Evolutionary conservation across 2,888 invertebrate genomes (phyloP), one percentile per base, ranked within the genome.

Genomic region (Lamellibrachia columna): DNA sequence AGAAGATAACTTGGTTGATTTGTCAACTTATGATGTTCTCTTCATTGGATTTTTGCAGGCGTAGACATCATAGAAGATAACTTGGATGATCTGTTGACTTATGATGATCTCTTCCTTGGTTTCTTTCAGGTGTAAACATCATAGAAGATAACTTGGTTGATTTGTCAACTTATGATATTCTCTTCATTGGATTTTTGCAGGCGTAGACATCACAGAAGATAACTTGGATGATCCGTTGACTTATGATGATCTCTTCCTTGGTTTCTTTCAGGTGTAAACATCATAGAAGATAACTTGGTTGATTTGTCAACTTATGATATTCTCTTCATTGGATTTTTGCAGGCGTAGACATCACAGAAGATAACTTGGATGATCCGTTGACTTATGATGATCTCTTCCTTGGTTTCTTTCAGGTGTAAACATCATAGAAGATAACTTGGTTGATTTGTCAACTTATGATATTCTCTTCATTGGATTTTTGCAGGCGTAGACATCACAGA

Each of bases 141-240:
- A 96, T 95, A 7, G 96, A 95, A n/a, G 96, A 96, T 93, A 96
- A 96, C 93, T 94, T 96, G 53, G 96, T 96, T 93, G 96, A 96
- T 93, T 94, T 96, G 15, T 94, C 96, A 92, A 95, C 96, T 55
- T 96, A 96, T 93, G 96, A 96, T 95, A 96, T 96, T 93, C 94
- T 96, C 28, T 96, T 96, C 94, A 94, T 96, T 92, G 96, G 96
- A 93, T 96, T 96, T 94, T 96, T 96, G 95, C 96, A 96, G 93
- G 95, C 95, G 52, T 28, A 28, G 28, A 28, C 28, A 28, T 28
- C 28, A 28, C 0, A 28, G 28, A 28, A 28, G 28, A 28, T 28
- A 28, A 28, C 28, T 28, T 28, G 28, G 96, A 96, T 93, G 96
- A 96, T 93, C 94, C 96, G 15, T 94, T 96, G 92, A 95, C 96